A percentile compares a stretch with the other conserved stretches of the same genome.
Evolutionary conservation across 1,140 invertebrate genomes (phyloP).

Genomic region (Dolichoris vasculosae): DNA sequence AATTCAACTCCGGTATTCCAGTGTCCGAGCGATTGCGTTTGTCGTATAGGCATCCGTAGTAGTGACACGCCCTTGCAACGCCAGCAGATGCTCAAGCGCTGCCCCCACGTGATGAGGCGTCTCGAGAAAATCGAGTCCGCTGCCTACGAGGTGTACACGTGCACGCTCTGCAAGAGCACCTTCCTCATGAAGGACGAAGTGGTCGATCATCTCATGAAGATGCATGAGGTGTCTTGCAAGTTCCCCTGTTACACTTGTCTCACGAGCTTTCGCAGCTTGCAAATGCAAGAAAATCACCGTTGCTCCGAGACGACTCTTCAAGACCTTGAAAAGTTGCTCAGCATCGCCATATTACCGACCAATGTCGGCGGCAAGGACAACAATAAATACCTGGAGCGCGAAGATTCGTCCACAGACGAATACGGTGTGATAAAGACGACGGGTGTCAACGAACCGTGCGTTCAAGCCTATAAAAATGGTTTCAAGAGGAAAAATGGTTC

Average conservation of each 20-base stretch:
- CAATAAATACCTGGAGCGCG: conserved; percentile 33
- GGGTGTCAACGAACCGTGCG: neutral
- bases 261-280: conserved; percentile 36
- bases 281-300: conserved; percentile 45
- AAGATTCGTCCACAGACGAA: conserved; percentile 39
- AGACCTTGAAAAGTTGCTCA: conserved; percentile 40
- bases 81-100: conserved; percentile 43
- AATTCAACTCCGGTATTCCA: conserved; percentile 4
- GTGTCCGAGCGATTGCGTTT: conserved; percentile 49
- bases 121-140: conserved; percentile 48
- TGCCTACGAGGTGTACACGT: conserved; percentile 49
- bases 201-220: conserved; percentile 48
- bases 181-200: conserved; percentile 51
- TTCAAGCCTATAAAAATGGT: conserved; percentile 12
- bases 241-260: conserved; percentile 47
- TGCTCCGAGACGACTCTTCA: conserved; percentile 42
- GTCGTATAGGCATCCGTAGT: conserved; percentile 41
- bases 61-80: conserved; percentile 34
- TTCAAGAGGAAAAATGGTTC: conserved; percentile 19
- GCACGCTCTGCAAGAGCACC: conserved; percentile 49
- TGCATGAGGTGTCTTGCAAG: conserved; percentile 50
- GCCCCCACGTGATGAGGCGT: conserved; percentile 47
- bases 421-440: neutral
- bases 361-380: conserved; percentile 22
- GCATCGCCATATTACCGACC: conserved; percentile 40